Percentiles rank a stretch among this genome's conserved stretches.
phyloP scores from a whole-genome alignment of 2,888 invertebrate genomes.

The Cephalotes varians region DNA sequence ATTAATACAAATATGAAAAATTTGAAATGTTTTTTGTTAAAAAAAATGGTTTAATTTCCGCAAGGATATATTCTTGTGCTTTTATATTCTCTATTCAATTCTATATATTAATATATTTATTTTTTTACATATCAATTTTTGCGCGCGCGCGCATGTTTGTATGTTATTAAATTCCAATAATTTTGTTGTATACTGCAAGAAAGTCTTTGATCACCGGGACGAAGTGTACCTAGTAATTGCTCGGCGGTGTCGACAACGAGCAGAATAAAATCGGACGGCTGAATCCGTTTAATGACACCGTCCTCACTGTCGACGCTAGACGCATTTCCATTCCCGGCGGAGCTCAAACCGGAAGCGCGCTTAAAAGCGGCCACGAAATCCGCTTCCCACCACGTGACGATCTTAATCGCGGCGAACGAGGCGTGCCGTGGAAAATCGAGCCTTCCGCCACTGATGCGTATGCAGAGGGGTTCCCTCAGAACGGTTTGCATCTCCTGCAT shows the following conservation, averaged over 20 bases:
- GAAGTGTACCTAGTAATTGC: constrained; percentile 88
- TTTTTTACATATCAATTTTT: neutral
- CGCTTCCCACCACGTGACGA: constrained; percentile 95
- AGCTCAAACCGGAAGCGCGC: constrained; percentile 88
- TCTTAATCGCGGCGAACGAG: constrained; percentile 93
- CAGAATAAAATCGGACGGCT: constrained; percentile 92
- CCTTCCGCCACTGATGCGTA: constrained; percentile 93
- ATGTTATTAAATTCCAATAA: constrained; percentile 1
- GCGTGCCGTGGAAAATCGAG: constrained; percentile 94
- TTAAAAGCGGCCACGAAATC: constrained; percentile 93
- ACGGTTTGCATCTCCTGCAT: constrained; percentile 90
- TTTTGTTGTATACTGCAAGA: neutral
- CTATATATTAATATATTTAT: neutral
- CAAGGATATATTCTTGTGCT: neutral
- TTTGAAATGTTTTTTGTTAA: neutral
- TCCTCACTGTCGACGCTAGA: constrained; percentile 80
- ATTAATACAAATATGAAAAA: neutral
- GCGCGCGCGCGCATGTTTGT: too few relatives aligned
- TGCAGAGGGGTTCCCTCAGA: constrained; percentile 92
- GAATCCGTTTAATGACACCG: constrained; percentile 90
- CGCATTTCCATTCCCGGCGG: constrained; percentile 83
- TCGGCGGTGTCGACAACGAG: constrained; percentile 91
- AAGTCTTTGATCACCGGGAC: neutral
- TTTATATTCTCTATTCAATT: neutral
- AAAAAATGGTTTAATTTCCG: neutral